Percentiles rank a stretch among this genome's conserved stretches.
Conservation (phyloP, 2,888 invertebrate genomes). For the Drosophila paramelanica region DNA sequence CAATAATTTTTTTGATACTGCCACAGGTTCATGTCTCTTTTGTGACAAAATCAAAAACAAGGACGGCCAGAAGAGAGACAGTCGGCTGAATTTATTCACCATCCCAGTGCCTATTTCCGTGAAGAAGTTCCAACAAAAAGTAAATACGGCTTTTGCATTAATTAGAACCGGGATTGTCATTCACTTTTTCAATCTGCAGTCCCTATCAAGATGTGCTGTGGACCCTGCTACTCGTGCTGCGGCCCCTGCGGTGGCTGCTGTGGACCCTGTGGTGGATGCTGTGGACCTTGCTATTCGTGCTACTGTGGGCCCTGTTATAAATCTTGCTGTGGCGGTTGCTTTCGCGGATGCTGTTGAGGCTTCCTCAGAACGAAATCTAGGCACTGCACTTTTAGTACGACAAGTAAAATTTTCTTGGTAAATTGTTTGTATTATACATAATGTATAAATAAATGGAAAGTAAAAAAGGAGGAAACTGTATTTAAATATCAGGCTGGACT, state of each 20-base stretch:
- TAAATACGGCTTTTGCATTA: neutral
- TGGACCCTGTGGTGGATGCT: constrained; percentile 3
- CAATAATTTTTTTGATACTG: no score
- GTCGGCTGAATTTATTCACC: no score
- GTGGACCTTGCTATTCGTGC: constrained; percentile 2
- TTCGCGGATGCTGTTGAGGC: constrained; percentile 5
- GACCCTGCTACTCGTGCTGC: neutral
- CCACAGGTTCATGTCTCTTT: constrained; percentile 1
- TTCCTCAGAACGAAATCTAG: constrained; percentile 24
- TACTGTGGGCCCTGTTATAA: constrained; percentile 4
- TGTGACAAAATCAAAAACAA: neutral
- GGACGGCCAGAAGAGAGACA: neutral
- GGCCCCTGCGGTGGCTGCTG: neutral
- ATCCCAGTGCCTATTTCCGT: constrained; percentile 25
- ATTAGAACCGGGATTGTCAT: no score
- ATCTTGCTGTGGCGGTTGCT: constrained; percentile 1
- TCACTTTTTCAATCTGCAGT: neutral
- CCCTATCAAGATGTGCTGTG: neutral
- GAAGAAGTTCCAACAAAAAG: constrained; percentile 10
- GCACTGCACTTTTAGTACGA: neutral
- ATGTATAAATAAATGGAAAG: neutral
- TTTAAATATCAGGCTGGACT: no score
- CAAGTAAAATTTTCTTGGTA: neutral
- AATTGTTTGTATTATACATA: neutral
- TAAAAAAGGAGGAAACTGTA: no score